Percentiles rank a stretch among this genome's conserved stretches.
Conservation (phyloP, 1,140 invertebrate genomes). For the Drosophila prosaltans region DNA sequence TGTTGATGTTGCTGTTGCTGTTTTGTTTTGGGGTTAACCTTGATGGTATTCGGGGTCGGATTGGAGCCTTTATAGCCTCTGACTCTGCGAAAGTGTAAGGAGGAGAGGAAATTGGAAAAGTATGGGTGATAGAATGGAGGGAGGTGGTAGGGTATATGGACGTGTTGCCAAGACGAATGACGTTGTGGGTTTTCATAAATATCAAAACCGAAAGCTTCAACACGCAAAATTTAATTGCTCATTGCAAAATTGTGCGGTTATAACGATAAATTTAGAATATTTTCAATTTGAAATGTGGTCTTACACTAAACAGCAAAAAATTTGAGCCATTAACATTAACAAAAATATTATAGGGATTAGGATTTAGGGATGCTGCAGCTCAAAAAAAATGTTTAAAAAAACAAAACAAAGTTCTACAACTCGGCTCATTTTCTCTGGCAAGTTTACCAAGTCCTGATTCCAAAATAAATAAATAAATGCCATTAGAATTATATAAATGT, state of each 20-base stretch:
- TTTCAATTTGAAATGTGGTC: neutral
- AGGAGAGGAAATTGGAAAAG: neutral
- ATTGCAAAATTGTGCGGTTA: slow-evolving; percentile 70
- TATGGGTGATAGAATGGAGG: slow-evolving; percentile 1
- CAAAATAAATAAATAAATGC: too few relatives aligned
- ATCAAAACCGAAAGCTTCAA: slow-evolving; percentile 23
- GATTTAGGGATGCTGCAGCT: too few relatives aligned
- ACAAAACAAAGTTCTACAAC: too few relatives aligned
- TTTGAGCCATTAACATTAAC: too few relatives aligned
- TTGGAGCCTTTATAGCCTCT: neutral
- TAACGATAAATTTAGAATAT: slow-evolving; percentile 73
- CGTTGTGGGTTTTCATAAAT: slow-evolving; percentile 40
- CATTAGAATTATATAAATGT: too few relatives aligned
- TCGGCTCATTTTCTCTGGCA: too few relatives aligned
- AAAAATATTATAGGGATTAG: too few relatives aligned
- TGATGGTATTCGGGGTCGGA: slow-evolving; percentile 31
- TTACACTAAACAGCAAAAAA: neutral
- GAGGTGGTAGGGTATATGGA: slow-evolving; percentile 17
- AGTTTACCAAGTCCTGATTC: too few relatives aligned
- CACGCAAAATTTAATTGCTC: slow-evolving; percentile 75
- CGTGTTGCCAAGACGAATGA: slow-evolving; percentile 4
- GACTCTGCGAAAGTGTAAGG: neutral
- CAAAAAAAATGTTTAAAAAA: too few relatives aligned
- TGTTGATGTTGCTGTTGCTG: slow-evolving; percentile 32
- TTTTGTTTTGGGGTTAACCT: slow-evolving; percentile 57